These are phyloP conservation scores for Chironomus riparius DNA, from an alignment of 2,888 invertebrate species.

Conservation along the genomic window DNA sequence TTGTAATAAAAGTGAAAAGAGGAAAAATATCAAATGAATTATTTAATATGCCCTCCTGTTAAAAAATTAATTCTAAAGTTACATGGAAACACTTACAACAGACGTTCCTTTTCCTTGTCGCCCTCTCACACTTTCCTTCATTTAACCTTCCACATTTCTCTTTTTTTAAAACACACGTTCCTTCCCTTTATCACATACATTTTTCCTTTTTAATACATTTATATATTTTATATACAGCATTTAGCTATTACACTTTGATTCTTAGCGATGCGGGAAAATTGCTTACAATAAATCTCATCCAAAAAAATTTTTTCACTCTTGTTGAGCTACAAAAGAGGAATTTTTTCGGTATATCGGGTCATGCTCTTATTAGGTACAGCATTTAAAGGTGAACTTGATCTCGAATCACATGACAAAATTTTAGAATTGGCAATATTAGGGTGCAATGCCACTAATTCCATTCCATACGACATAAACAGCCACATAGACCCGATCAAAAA, in stretches of 20 bases:
- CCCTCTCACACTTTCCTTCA: neutral
- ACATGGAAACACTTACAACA: neutral
- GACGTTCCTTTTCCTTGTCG: neutral
- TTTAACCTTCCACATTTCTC: neutral
- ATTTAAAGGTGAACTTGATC: too few species aligned
- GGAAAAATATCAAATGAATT: slow-evolving; percentile 7
- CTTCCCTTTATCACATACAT: neutral
- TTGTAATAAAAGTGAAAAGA: slow-evolving; percentile 4
- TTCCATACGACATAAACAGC: too few species aligned
- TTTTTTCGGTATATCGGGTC: too few species aligned
- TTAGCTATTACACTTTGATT: neutral
- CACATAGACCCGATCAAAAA: too few species aligned
- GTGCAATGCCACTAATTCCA: too few species aligned
- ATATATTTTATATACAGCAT: too few species aligned
- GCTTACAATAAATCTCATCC: neutral
- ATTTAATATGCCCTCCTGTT: neutral
- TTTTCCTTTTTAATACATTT: too few species aligned
- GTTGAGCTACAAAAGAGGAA: neutral
- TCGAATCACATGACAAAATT: too few species aligned
- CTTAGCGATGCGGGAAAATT: neutral
- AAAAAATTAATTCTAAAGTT: neutral
- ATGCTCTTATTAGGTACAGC: too few species aligned
- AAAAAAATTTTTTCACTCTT: neutral
- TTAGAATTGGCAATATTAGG: too few species aligned
- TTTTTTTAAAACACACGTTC: neutral